Conservation (phyloP, 1,140 invertebrate genomes). For the Theocolax elegans region DNA sequence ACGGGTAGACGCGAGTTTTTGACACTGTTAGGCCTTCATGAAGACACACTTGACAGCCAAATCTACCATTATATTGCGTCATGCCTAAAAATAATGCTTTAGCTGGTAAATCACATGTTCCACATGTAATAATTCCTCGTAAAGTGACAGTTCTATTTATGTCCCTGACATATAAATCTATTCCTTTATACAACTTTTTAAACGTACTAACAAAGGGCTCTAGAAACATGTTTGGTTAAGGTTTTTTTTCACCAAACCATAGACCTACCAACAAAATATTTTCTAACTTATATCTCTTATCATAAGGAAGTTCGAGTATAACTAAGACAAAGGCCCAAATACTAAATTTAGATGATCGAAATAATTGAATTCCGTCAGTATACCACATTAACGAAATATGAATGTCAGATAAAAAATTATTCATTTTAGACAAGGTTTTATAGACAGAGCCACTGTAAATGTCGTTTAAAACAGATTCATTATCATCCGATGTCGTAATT, state of each 20-base stretch:
- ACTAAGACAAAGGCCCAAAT: no score
- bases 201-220: background rate
- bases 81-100: background rate
- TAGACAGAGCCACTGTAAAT: no score
- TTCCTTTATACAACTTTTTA: background rate
- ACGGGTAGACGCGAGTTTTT: slow-evolving; percentile 12
- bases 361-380: no score
- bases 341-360: no score
- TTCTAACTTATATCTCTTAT: slow-evolving; percentile 25
- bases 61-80: slow-evolving; percentile 11
- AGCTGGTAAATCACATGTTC: slow-evolving; percentile 9
- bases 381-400: no score
- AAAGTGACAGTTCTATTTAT: background rate
- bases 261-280: slow-evolving; percentile 22
- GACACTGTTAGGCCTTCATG: background rate
- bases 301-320: no score
- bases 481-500: no score
- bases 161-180: slow-evolving; percentile 6
- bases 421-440: no score
- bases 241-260: slow-evolving; percentile 38
- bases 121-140: background rate
- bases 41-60: background rate
- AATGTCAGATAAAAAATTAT: no score
- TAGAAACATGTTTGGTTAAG: slow-evolving; percentile 23
- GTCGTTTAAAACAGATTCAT: no score